Conservation (phyloP, 2,888 invertebrate genomes). For the Athalia circularis region DNA sequence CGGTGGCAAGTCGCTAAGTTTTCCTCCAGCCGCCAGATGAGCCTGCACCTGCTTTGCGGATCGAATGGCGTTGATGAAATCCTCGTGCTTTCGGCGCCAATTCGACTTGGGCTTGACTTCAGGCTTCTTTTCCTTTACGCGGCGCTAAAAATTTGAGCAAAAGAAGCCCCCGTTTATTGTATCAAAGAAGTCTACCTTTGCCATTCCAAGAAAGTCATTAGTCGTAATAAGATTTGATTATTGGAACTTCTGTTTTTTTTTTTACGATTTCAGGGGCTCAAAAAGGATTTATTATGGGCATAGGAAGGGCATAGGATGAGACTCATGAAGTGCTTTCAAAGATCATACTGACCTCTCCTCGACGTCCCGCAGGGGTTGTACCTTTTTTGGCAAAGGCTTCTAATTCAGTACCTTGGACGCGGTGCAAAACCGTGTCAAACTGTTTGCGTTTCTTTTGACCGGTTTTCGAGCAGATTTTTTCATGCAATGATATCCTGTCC, state of each 20-base stretch:
- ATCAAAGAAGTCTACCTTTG: too few species aligned
- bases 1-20: constrained; percentile 90
- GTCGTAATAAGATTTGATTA: too few species aligned
- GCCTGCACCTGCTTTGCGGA: constrained; percentile 91
- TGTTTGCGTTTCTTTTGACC: constrained; percentile 89
- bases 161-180: background rate
- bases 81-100: constrained; percentile 96
- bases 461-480: constrained; percentile 89
- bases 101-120: constrained; percentile 75
- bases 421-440: constrained; percentile 93
- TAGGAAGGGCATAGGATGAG: too few species aligned
- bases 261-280: too few species aligned
- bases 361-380: constrained; percentile 55
- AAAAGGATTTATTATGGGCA: background rate
- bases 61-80: constrained; percentile 93
- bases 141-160: constrained; percentile 10
- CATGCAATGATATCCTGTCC: constrained; percentile 89
- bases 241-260: too few species aligned
- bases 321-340: too few species aligned
- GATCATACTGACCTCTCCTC: constrained; percentile 56
- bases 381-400: constrained; percentile 82
- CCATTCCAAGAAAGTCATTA: too few species aligned
- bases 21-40: constrained; percentile 89
- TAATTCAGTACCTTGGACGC: constrained; percentile 93
- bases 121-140: constrained; percentile 59